Conservation (phyloP, 1,140 invertebrate species). For the Argopecten irradians region DNA sequence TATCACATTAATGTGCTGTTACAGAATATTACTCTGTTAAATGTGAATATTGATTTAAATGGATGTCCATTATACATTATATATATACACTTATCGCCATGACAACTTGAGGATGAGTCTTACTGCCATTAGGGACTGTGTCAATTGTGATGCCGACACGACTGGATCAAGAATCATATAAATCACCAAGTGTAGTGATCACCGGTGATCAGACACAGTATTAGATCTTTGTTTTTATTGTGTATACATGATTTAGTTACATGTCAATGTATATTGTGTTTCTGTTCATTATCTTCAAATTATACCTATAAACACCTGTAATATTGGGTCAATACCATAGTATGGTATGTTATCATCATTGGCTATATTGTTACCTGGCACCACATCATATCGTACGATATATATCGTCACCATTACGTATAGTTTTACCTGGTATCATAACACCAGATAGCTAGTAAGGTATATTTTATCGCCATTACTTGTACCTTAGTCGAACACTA, state of each 20-base stretch:
- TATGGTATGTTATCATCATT: not conserved
- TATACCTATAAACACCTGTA: not conserved
- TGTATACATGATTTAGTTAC: not conserved
- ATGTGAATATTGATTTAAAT: not conserved
- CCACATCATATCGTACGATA: too few species aligned
- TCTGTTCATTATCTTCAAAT: not conserved
- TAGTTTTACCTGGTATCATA: too few species aligned
- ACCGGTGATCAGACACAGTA: not conserved
- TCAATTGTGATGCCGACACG: not conserved
- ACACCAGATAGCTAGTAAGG: too few species aligned
- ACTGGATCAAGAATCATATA: not conserved
- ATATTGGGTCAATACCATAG: not conserved
- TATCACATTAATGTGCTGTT: not conserved
- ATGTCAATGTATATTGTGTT: not conserved
- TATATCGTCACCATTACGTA: too few species aligned
- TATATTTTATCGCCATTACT: too few species aligned
- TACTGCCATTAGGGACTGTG: not conserved
- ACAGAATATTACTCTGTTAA: not conserved
- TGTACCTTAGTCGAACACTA: not conserved
- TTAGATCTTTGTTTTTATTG: not conserved
- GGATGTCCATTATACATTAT: not conserved
- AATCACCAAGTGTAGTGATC: not conserved
- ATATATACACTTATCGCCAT: not conserved
- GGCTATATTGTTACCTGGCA: not conserved
- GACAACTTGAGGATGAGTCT: not conserved